phyloP scores from a whole-genome alignment of 2,113 vertebrate genomes.

The Chlamydotis undulata region DNA sequence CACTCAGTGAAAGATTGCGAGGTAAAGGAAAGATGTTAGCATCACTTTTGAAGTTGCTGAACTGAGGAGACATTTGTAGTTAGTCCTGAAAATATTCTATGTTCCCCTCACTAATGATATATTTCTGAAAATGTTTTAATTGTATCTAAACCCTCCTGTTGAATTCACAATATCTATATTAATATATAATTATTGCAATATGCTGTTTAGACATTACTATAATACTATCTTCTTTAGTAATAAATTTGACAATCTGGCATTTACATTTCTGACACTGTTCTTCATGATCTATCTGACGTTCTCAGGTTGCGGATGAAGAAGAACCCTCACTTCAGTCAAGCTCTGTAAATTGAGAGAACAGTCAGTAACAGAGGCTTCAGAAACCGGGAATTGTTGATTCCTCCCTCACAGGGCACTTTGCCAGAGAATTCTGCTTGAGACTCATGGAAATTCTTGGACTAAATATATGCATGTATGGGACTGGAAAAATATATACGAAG shows the following conservation, averaged over 20 bases:
- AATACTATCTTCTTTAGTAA: not conserved
- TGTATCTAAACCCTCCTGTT: not conserved
- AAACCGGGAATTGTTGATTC: slow-evolving; percentile 3
- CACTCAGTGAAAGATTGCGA: not conserved
- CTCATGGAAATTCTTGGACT: slow-evolving; percentile 53
- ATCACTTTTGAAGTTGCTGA: not conserved
- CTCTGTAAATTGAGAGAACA: not conserved
- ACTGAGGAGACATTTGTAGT: not conserved
- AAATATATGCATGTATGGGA: slow-evolving; percentile 28
- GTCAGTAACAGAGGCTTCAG: not conserved
- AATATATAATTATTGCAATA: not conserved
- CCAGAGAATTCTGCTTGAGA: slow-evolving; percentile 46
- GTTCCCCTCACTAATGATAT: not conserved
- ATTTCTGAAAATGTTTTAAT: not conserved
- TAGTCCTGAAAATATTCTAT: not conserved
- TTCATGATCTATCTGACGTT: not conserved
- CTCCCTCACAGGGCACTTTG: slow-evolving; percentile 18
- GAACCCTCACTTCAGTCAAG: not conserved
- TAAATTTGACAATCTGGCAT: not conserved
- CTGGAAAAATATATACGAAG: slow-evolving; percentile 48
- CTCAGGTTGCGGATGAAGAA: not conserved
- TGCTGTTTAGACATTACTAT: not conserved
- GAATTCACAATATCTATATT: not conserved
- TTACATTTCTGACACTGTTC: not conserved
- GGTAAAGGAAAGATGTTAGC: not conserved